Conservation (phyloP, 2,113 vertebrate species). For the Hypomesus transpacificus region DNA sequence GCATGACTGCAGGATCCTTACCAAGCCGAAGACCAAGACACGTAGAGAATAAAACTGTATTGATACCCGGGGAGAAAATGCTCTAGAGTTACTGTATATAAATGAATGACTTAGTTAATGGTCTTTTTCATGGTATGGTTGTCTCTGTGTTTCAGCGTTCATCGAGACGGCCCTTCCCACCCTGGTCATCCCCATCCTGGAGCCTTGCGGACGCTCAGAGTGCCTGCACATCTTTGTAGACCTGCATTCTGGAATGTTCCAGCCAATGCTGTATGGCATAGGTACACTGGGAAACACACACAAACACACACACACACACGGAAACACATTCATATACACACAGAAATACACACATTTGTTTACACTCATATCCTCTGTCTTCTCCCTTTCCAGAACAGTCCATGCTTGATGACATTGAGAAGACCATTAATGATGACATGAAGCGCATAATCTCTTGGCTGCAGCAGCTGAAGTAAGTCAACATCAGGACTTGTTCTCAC, state of each 20-base stretch:
- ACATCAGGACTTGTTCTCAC: neutral
- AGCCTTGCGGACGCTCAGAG: slow-evolving; percentile 93
- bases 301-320: neutral
- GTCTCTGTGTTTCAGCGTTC: slow-evolving; percentile 74
- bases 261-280: slow-evolving; percentile 94
- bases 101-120: too few species aligned
- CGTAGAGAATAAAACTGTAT: neutral
- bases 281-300: slow-evolving; percentile 70
- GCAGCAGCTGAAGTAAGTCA: slow-evolving; percentile 88
- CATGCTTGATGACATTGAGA: slow-evolving; percentile 93
- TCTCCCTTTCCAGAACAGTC: slow-evolving; percentile 78
- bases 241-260: slow-evolving; percentile 98
- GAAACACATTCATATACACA: neutral
- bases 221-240: slow-evolving; percentile 98
- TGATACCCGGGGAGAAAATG: neutral
- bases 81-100: neutral
- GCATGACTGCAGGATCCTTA: too few species aligned
- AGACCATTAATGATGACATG: slow-evolving; percentile 95
- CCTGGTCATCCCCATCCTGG: slow-evolving; percentile 91
- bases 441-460: slow-evolving; percentile 93
- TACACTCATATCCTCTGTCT: slow-evolving; percentile 14
- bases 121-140: neutral
- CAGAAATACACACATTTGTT: neutral
- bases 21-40: too few species aligned
- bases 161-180: slow-evolving; percentile 94